These are phyloP conservation scores for Sebastolobus alascanus DNA, from an alignment of 2,797 vertebrate genomes.

Conservation along the genomic window DNA sequence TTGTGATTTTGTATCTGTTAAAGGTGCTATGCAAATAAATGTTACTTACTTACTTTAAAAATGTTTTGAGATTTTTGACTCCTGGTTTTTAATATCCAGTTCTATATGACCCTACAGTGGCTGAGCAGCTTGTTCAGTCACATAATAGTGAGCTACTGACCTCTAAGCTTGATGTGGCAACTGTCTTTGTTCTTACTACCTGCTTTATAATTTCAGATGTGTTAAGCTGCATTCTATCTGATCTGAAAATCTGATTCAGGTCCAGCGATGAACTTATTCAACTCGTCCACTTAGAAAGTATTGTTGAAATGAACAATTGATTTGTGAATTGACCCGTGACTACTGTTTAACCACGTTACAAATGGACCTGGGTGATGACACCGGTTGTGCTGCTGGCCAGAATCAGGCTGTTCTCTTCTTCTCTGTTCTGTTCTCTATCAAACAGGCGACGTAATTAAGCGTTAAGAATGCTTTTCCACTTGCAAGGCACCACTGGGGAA, in stretches of 20 bases:
- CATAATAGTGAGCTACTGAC: too few relatives aligned
- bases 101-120: too few relatives aligned
- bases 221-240: neutral
- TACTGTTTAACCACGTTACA: constrained; percentile 13
- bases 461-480: constrained; percentile 50
- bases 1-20: too few relatives aligned
- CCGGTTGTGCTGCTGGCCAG: constrained; percentile 5
- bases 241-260: neutral
- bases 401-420: neutral
- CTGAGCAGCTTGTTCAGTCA: too few relatives aligned
- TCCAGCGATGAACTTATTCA: neutral
- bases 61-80: too few relatives aligned
- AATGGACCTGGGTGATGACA: constrained; percentile 23
- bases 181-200: neutral
- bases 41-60: too few relatives aligned
- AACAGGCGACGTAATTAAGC: constrained; percentile 42
- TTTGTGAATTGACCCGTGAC: constrained; percentile 22
- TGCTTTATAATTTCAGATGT: neutral
- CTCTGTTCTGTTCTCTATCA: constrained; percentile 14
- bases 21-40: too few relatives aligned
- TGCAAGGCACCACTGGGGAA: constrained; percentile 25
- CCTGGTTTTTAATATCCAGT: too few relatives aligned
- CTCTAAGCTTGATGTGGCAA: too few relatives aligned
- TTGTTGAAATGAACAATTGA: constrained; percentile 19
- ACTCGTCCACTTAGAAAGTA: constrained; percentile 16